Base-by-base conservation (phyloP, 2,888 invertebrate species). In the Phymatocera aterrima region DNA sequence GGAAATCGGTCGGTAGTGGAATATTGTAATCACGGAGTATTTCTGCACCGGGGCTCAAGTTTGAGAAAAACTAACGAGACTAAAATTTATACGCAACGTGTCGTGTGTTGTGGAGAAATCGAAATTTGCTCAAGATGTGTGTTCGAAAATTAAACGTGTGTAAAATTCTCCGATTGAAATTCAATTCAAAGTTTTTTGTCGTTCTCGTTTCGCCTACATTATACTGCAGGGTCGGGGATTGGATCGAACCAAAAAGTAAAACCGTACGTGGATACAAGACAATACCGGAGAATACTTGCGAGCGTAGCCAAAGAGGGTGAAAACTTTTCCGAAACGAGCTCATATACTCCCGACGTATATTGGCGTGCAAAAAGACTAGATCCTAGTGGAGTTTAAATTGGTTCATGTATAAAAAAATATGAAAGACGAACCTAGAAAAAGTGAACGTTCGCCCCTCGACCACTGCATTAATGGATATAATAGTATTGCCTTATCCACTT, bases 371-470 rank as follows among this genome's bases (percentile, higher is more conserved):
- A 40, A 46, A 46, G 28, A 6, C 24, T 21, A n/a, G 18, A 68
- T 37, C 24, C 72, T 51, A 21, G 18, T n/a, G 21, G 51, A 72
- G 51, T 72, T 72, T 72, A 72, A 48, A 72, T 72, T 72, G 72
- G 18, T 72, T 51, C n/a, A n/a, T 28, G 3, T 46, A 51, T 51
- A 31, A 51, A 15, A 51, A 34, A 51, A 51, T 4, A 51, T 24
- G 18, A 31, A 51, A 51, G 8, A 51, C 72, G 15, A 18, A 34
- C 72, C 72, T 10, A 68, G 68, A 46, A 68, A 21, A 68, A 68
- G 43, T 43, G 65, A 43, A 31, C 2, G 24, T 68, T 46, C 46
- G 15, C 12, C 2, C n/a, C 57, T 28, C 40, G 8, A 61, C 6
- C 21, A 18, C 21, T 51, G 51, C 6, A n/a, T n/a, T 15, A n/a